Base-by-base conservation (phyloP, 1,140 invertebrate genomes). In the Caenorhabditis tropicalis region DNA sequence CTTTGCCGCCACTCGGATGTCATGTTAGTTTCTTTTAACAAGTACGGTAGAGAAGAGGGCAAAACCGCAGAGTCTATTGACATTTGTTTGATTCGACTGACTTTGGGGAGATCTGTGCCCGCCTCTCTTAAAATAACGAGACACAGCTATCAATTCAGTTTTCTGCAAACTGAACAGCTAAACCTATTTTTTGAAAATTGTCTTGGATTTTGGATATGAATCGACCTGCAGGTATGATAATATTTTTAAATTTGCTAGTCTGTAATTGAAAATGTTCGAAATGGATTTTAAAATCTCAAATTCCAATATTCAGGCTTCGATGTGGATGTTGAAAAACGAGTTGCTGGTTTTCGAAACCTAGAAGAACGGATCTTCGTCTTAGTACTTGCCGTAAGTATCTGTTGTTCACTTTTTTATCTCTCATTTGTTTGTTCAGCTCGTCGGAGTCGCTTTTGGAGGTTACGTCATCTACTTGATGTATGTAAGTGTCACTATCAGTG, bases 401-500 rank as follows among this genome's bases (percentile, higher is more conserved):
- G 10, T 43, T 0, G 0, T 43, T 74, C 29, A n/a, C 24, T 74
- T 74, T 43, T 27, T 21, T 19, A 19, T 31, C 7, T 10, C 58
- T 27, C 36, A n/a, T 70, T 36, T 65, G 19, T 65, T 74, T 74
- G 65, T 74, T 74, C 36, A 74, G 65, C 65, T 74, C 29, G 65
- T 74, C 65, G 65, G 36, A 43, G 36, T 74, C 24, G 33, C 65
- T 2, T 74, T 74, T 43, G 65, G 65, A 46, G 65, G 65, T 24
- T 74, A 74, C 65, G 65, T 74, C 65, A 74, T 74, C 36, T 74
- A 74, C 36, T 74, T 74, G 36, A 74, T 74, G 65, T 43, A 74
- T n/a, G 24, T 43, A 16, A 74, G 65, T 43, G 65, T 74, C 36
- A 74, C 65, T 43, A 74, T 74, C 65, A 74, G 65, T 27, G 65